Conservation (phyloP, 2,113 vertebrate species). For the Pomatorhinus ruficollis region DNA sequence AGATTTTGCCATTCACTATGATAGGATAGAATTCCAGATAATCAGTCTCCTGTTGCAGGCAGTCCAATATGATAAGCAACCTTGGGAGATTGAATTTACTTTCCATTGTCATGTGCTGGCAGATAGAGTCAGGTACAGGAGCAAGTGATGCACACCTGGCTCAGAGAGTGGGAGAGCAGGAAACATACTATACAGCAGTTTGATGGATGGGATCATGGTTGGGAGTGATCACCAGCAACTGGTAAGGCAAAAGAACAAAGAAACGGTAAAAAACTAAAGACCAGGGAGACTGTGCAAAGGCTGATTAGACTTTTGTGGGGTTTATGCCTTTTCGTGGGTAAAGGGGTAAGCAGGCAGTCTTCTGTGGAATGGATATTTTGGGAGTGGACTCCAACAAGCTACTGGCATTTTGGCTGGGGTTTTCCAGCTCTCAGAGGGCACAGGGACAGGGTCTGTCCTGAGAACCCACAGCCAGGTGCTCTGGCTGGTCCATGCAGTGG, state of each 20-base stretch:
- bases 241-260: neutral
- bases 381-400: neutral
- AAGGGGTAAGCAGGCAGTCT: neutral
- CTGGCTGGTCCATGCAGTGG: neutral
- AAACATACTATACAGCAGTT: neutral
- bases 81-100: neutral
- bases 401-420: neutral
- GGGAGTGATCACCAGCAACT: neutral
- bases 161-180: neutral
- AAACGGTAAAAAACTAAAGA: neutral
- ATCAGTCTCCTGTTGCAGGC: neutral
- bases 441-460: neutral
- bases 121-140: neutral
- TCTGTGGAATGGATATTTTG: accelerated
- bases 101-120: neutral
- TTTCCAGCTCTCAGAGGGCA: neutral
- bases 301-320: neutral
- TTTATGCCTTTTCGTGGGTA: neutral
- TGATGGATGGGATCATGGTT: neutral
- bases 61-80: neutral
- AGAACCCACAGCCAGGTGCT: neutral
- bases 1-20: neutral
- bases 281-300: neutral
- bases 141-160: neutral
- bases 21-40: neutral